Percentiles rank a stretch among this genome's conserved stretches.
phyloP scores from a whole-genome alignment of 1,140 invertebrate genomes.

The Melitaea cinxia region DNA sequence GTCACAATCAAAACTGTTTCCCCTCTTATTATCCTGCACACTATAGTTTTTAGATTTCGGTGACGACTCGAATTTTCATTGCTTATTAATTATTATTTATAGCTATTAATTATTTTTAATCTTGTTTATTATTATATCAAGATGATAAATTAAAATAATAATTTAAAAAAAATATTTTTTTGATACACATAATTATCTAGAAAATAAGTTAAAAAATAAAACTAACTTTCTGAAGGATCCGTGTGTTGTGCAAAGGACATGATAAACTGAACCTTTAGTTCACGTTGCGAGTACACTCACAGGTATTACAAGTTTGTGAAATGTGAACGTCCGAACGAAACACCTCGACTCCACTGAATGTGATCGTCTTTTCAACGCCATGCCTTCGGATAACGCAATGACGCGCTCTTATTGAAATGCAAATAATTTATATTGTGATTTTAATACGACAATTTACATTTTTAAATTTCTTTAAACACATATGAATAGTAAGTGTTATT shows the following conservation, averaged over 20 bases:
- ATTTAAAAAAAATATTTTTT: too few species aligned
- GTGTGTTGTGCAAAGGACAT: not conserved
- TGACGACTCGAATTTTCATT: too few species aligned
- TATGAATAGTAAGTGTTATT: too few species aligned
- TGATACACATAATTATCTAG: too few species aligned
- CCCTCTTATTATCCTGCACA: too few species aligned
- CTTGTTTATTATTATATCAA: too few species aligned
- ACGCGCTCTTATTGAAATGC: not conserved
- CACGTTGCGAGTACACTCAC: not conserved
- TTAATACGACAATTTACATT: not conserved
- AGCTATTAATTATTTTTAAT: too few species aligned
- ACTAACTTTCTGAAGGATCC: not conserved
- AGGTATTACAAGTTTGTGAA: constrained; percentile 1
- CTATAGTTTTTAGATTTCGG: too few species aligned
- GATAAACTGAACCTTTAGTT: not conserved
- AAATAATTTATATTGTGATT: not conserved
- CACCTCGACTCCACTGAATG: not conserved
- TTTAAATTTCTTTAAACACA: too few species aligned
- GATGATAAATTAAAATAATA: too few species aligned
- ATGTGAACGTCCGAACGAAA: not conserved
- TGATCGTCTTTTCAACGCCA: not conserved
- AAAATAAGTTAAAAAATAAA: not conserved
- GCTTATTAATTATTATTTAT: too few species aligned
- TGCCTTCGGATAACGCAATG: not conserved
- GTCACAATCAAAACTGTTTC: too few species aligned